Conservation (phyloP, 2,113 vertebrate genomes). For the Silurus asotus region DNA sequence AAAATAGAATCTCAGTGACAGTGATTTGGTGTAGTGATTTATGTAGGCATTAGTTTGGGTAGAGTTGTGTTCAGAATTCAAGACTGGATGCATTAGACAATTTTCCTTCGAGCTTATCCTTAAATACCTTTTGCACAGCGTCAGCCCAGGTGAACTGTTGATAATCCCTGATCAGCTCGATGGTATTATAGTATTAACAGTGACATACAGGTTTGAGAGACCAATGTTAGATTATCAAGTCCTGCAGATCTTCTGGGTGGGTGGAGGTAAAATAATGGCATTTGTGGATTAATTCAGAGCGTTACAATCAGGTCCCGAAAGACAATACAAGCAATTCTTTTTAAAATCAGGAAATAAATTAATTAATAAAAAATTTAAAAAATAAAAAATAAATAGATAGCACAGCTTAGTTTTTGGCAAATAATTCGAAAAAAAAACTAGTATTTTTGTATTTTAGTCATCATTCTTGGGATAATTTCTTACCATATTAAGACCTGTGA, state of each 20-base stretch:
- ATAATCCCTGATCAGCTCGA: conserved; percentile 44
- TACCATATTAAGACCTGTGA: not conserved
- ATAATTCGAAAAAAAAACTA: not conserved
- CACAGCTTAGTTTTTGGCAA: not conserved
- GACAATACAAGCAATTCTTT: conserved; percentile 30
- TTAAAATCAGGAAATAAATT: not conserved
- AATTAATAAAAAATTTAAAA: not conserved
- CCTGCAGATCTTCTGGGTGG: not conserved
- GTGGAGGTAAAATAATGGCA: conserved; percentile 3
- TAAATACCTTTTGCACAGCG: conserved; percentile 38
- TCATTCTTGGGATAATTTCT: not conserved
- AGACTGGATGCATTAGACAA: conserved; percentile 30
- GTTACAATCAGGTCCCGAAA: conserved; percentile 28
- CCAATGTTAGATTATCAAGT: conserved; percentile 34
- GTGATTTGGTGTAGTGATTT: conserved; percentile 8
- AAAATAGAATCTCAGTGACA: not conserved
- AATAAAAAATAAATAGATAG: not conserved
- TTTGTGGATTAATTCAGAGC: conserved; percentile 33
- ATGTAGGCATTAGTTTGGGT: not conserved
- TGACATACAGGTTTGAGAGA: conserved; percentile 42
- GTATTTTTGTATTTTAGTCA: not conserved
- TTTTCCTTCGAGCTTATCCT: conserved; percentile 41
- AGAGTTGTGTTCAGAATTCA: conserved; percentile 11
- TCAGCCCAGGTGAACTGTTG: conserved; percentile 35
- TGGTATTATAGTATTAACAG: conserved; percentile 51